Conservation (phyloP, 2,888 invertebrate species). For the Aromia moschata region DNA sequence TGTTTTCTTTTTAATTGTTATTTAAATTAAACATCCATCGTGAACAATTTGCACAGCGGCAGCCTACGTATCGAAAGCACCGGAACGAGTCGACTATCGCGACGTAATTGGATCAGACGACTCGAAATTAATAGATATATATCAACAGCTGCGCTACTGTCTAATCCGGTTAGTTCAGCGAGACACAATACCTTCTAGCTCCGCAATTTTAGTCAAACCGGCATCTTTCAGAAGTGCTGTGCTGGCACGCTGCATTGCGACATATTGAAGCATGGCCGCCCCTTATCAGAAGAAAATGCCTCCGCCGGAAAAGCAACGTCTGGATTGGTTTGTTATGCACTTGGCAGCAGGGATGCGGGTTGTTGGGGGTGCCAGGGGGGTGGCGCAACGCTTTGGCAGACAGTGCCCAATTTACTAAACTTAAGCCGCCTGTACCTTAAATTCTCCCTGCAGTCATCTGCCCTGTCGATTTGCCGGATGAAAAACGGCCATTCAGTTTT, state of each 20-base stretch:
- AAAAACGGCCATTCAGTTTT: constrained; percentile 20
- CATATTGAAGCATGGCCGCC: constrained; percentile 58
- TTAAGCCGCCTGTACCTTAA: constrained; percentile 29
- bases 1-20: no score
- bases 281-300: constrained; percentile 49
- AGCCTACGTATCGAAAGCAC: not conserved
- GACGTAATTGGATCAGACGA: not conserved
- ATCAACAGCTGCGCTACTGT: not conserved
- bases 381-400: constrained; percentile 36
- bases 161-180: constrained; percentile 17
- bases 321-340: constrained; percentile 45
- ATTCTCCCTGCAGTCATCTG: constrained; percentile 27
- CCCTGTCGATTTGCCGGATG: constrained; percentile 12
- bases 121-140: not conserved
- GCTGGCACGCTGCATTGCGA: constrained; percentile 58
- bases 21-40: no score
- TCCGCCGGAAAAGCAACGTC: constrained; percentile 40
- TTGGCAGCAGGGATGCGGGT: constrained; percentile 36
- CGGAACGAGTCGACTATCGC: no score
- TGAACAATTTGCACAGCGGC: no score
- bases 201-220: constrained; percentile 33
- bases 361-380: no score
- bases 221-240: constrained; percentile 44
- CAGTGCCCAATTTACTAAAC: constrained; percentile 42
- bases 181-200: constrained; percentile 18